Evolutionary conservation across 2,113 vertebrate species (phyloP), one percentile per base, ranked within the genome.

Genomic region (Chroicocephalus ridibundus): DNA sequence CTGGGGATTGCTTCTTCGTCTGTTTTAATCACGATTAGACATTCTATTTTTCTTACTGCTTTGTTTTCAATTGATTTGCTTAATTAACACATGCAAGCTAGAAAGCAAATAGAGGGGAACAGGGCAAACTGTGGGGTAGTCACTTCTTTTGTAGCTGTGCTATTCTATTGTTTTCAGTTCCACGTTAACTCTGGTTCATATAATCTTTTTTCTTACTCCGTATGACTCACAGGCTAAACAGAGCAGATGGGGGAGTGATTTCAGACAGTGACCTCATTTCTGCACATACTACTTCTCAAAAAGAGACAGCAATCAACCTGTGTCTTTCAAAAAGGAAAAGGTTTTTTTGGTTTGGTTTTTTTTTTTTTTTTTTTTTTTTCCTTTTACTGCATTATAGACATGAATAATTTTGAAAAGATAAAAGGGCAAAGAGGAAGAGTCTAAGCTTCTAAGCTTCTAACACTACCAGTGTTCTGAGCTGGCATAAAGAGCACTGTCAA

Each of bases 251-350:
- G 69, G 88, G 89, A 95, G 94, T 93, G 83, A 97, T 94, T 96
- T 96, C 94, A 96, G 95, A 94, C 94, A 91, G 60, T 94, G 93
- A 96, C 95, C 95, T 97, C 95, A 96, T 96, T 97, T 96, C 94
- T 93, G 82, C 86, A 74, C 79, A 66, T 77, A 93, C 29, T 93
- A 49, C 76, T 94, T 91, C 68, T 96, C 91, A 62, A 81, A 90
- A 95, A 89, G 55, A 91, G 72, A 55, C 72, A 91, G 86, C 60
- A 91, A 81, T 84, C 81, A 94, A 84, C 88, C 26, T 81, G 26
- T 72, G 68, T 78, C 91, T 86, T 81, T 61, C 31, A 66, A 75
- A 82, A 78, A 55, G 46, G 36, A 94, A 64, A 91, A 91, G 38
- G 52, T 46, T 79, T 17, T 3, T 40, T 40, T 40, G 40, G 40